A percentile compares a stretch with the other conserved stretches of the same genome.
Evolutionary conservation across 2,113 vertebrate species (phyloP).

Genomic region (Anoplopoma fimbria): DNA sequence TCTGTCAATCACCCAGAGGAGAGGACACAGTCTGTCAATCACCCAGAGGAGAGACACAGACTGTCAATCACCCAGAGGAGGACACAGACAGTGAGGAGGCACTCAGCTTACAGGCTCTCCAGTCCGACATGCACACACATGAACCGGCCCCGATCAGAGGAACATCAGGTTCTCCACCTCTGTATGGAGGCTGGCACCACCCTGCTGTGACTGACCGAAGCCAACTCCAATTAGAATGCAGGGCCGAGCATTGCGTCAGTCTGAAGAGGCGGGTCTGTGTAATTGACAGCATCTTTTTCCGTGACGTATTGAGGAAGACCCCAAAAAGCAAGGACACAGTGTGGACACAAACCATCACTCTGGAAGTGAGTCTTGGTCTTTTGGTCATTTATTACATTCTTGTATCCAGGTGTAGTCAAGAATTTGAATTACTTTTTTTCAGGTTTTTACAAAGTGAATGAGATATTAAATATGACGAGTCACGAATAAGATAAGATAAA

Average conservation of each 20-base stretch:
- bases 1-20: background rate
- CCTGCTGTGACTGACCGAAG: constrained; percentile 14
- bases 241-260: background rate
- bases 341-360: background rate
- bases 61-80: no score
- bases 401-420: background rate
- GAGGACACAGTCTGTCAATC: background rate
- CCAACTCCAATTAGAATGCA: constrained; percentile 55
- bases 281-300: constrained; percentile 54
- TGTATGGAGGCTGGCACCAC: constrained; percentile 25
- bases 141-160: constrained; percentile 3
- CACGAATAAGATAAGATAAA: background rate
- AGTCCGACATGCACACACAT: constrained; percentile 44
- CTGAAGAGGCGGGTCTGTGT: constrained; percentile 15
- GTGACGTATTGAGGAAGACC: constrained; percentile 49
- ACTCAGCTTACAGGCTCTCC: background rate
- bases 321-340: constrained; percentile 27
- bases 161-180: constrained; percentile 46
- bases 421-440: background rate
- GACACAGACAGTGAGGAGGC: background rate
- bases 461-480: background rate
- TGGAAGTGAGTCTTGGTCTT: background rate
- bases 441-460: background rate
- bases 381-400: background rate
- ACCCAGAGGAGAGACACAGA: background rate